Evolutionary conservation across 92 coral and sea anemone genomes (phyloP), one percentile per base, ranked within the genome.

Genomic region (Meandrina meandrites): DNA sequence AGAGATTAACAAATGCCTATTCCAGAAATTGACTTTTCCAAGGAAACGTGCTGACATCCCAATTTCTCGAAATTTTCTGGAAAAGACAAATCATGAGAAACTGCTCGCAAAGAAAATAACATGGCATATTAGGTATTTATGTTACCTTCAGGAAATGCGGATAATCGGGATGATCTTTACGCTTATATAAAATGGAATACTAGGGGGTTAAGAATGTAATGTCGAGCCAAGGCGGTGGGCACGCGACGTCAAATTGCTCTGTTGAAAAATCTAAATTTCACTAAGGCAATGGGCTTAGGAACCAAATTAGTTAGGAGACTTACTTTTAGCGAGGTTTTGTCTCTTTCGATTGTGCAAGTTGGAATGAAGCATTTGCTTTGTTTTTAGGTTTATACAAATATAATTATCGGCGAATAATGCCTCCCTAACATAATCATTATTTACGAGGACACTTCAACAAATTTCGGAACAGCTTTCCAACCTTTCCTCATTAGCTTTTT

Each of bases 91-190:
- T 48, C 36, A 51, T 19, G 40, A 51, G 36, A 36, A 37, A 67
- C 35, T 37, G 28, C 58, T 64, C 60, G 62, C 14, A 45, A 11
- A 18, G 17, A 37, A 54, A 71, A 83, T 31, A 83, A 74, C 64
- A 78, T 54, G 18, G 62, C 4, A 58, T 37, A 35, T 84, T 56
- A 75, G 21, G 76, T 28, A 40, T 84, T 74, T 27, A 54, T 56
- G 77, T 37, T 74, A 75, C 73, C 87, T 84, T 68, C 78, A 76
- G 87, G 87, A 84, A 84, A 75, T 74, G 72, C 80, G 81, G 80
- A 75, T 84, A 74, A 75, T 84, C 54, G 28, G 78, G 78, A 37
- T 73, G 28, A 73, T 73, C 78, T 35, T 56, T 36, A 56, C 17
- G 58, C 19, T 36, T 82, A 28, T n/a, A 19, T 31, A 34, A 84